Evolutionary conservation across 64 coral and sea anemone species (phyloP), one percentile per base, ranked within the genome.

Genomic region (Acropora tenuis): DNA sequence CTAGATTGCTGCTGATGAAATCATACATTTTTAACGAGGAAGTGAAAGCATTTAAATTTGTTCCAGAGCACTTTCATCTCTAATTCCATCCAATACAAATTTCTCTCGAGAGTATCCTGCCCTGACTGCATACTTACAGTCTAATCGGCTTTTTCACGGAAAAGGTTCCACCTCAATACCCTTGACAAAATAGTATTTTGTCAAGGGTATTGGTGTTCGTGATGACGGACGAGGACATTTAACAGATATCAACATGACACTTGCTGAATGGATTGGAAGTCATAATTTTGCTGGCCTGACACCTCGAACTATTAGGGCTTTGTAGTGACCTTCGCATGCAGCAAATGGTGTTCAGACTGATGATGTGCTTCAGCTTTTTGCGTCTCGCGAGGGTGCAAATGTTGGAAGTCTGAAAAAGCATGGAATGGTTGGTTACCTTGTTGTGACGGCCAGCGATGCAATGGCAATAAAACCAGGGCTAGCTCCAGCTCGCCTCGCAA

Each of bases 231-330:
- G 41, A 67, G 90, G 75, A 3, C 82, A 92, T 41, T 66, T 92
- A 15, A 82, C 42, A 69, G 82, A 92, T 10, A 0, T 44, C 17
- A 79, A 12, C 6, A 86, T 86, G 90, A 69, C 60, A 86, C 82
- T 82, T 67, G 58, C 18, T 12, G 49, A 92, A 40, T 87, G 82
- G 75, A 2, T 69, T 93, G 13, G 18, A 66, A 75, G 77, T 75
- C 91, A 93, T 15, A 93, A 93, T 82, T 93, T 93, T 93, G 91
- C 91, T 59, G 91, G 91, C 5, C 84, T 93, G 18, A 58, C 80
- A 13, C 9, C 78, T 1, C 76, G 77, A 5, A 86, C 80, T 66
- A 77, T 92, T 68, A 68, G 71, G 1, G 41, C 80, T 17, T 66
- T 86, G 81, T 50, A 86, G 16, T 75, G 80, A 16, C 2, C 41